Percentiles rank a stretch among this genome's conserved stretches.
These are phyloP conservation scores for Dolichotis patagonum DNA, from an alignment of 2,113 vertebrate genomes.

Conservation along the genomic window DNA sequence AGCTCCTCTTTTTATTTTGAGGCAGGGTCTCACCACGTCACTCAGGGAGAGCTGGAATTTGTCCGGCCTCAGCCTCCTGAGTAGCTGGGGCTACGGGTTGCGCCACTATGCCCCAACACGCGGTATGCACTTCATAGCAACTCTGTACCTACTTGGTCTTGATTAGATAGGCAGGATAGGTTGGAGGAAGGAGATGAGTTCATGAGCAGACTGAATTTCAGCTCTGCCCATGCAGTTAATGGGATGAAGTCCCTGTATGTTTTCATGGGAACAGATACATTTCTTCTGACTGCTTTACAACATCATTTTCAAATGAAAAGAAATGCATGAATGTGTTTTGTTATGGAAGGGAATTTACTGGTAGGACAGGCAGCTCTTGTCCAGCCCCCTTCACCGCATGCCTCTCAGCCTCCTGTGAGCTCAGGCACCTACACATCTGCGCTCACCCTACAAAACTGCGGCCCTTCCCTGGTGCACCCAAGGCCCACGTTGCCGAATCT, in stretches of 20 bases:
- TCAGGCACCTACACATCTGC: neutral
- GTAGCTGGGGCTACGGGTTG: neutral
- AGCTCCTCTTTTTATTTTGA: neutral
- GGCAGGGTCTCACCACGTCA: neutral
- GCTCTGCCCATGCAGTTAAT: neutral
- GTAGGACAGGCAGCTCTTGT: neutral
- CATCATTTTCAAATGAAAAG: neutral
- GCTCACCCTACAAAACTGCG: neutral
- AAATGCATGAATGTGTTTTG: neutral
- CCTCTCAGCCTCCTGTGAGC: neutral
- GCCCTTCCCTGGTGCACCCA: neutral
- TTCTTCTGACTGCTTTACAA: neutral
- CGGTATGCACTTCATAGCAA: neutral
- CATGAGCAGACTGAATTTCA: neutral
- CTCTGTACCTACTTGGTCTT: neutral
- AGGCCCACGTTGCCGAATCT: neutral
- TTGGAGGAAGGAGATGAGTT: neutral
- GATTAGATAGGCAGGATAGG: neutral
- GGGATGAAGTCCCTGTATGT: neutral
- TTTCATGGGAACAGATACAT: neutral
- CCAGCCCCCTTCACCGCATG: neutral
- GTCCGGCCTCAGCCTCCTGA: neutral
- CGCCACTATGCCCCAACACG: neutral
- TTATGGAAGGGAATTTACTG: constrained; percentile 15
- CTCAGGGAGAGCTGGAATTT: neutral